Base-by-base conservation (phyloP, 2,113 vertebrate species). In the Cyprinus carpio region DNA sequence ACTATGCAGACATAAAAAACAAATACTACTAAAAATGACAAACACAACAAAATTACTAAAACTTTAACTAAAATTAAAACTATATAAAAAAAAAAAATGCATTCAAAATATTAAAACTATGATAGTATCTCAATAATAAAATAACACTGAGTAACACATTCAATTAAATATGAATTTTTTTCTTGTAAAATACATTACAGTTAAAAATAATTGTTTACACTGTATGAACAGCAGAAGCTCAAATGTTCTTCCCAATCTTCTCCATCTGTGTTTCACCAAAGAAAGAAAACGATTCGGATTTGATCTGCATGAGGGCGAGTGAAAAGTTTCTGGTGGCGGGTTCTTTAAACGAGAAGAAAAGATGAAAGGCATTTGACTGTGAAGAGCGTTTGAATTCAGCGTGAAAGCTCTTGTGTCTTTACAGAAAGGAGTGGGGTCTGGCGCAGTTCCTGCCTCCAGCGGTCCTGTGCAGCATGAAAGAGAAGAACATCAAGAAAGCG, bases 401-500 rank as follows among this genome's bases (percentile, higher is more conserved):
- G 9, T 60, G 56, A 60, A n/a, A 60, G 56, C 56, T 60, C 56
- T 60, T 60, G 20, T 85, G 4, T 85, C 43, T 87, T 75, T 82
- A 62, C 95, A 99, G 98, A 92, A 99, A 99, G 94, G 98, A 99
- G 93, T 99, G 98, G 98, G 98, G 98, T 92, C 93, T 99, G 93
- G 96, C 96, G 25, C 95, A 97, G 89, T 99, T 99, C 91, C 96
- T 99, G 90, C 98, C 98, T 88, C 97, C 98, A 87, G 97, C 97
- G n/a, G 97, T 99, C 90, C 92, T 99, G 90, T 97, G 98, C 87
- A 99, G 98, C 94, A 99, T 99, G 98, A 99, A 99, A 92, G 98
- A 99, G 94, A 99, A 99, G 94, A 99, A 99, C 94, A 98, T 99
- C 92, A 99, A 98, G 94, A 99, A 99, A 94, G 98, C 98, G 76